Conservation (phyloP, 2,888 invertebrate genomes). For the Amblyteles armatorius region DNA sequence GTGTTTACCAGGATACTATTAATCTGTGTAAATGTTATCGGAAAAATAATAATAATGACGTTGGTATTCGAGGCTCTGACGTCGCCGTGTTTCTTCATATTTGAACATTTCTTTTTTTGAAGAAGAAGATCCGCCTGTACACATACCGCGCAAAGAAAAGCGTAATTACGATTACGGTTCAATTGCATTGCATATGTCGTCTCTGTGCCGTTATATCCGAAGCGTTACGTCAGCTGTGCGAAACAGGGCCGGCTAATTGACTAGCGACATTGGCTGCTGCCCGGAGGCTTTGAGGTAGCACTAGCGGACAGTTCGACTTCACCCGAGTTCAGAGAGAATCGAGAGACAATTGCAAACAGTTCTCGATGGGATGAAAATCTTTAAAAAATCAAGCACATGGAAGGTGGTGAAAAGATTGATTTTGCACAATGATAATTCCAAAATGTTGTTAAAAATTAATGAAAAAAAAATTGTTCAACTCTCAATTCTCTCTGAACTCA, state of each 20-base stretch:
- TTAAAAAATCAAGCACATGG: no score
- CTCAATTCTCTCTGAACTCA: no score
- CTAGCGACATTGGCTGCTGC: neutral
- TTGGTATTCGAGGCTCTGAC: no score
- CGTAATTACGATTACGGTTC: neutral
- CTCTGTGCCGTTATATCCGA: constrained; percentile 37
- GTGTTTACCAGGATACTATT: constrained; percentile 41
- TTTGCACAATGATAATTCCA: no score
- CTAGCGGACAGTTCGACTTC: no score
- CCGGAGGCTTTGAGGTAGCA: neutral
- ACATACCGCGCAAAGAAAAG: neutral
- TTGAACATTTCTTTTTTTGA: neutral
- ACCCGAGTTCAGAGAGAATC: no score
- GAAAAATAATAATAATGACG: neutral
- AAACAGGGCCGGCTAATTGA: constrained; percentile 28
- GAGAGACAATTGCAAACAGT: no score
- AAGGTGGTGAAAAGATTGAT: no score
- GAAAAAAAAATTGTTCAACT: no score
- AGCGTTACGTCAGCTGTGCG: constrained; percentile 46
- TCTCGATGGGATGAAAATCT: no score
- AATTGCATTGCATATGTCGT: constrained; percentile 14
- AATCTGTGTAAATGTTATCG: constrained; percentile 40
- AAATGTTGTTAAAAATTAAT: no score
- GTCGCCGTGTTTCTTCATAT: neutral
- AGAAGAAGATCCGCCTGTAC: neutral